A percentile compares a stretch with the other conserved stretches of the same genome.
Conservation (phyloP, 2,113 vertebrate species). For the Ancistrus triradiatus region DNA sequence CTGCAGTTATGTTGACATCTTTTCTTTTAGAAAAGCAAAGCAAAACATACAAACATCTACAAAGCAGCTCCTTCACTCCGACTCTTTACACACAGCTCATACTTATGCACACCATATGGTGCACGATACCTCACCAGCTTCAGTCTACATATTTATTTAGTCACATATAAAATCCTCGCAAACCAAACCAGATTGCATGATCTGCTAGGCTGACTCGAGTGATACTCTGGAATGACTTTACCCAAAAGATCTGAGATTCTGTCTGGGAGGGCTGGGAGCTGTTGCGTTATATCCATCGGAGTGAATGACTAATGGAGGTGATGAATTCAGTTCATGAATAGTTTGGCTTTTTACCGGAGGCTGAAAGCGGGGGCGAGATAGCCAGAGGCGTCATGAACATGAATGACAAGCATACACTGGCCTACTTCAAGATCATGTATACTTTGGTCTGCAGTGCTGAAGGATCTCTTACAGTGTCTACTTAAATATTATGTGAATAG, state of each 20-base stretch:
- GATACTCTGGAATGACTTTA: conserved; percentile 30
- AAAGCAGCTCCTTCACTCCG: too few relatives aligned
- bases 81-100: too few relatives aligned
- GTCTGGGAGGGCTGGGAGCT: conserved; percentile 22
- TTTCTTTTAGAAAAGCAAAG: too few relatives aligned
- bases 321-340: conserved; percentile 38
- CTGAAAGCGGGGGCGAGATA: conserved; percentile 14
- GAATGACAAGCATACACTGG: conserved; percentile 1
- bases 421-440: conserved; percentile 4
- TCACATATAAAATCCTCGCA: too few relatives aligned
- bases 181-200: too few relatives aligned
- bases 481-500: too few relatives aligned
- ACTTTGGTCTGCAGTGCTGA: neutral
- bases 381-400: conserved; percentile 16
- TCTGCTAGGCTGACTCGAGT: neutral
- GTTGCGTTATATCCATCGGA: conserved; percentile 29
- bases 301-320: conserved; percentile 35
- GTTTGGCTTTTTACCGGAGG: conserved; percentile 17
- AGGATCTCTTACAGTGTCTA: neutral
- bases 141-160: too few relatives aligned
- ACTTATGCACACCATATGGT: too few relatives aligned
- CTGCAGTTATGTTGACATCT: too few relatives aligned
- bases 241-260: conserved; percentile 25
- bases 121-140: too few relatives aligned
- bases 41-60: too few relatives aligned